phyloP scores from a whole-genome alignment of 2,113 vertebrate species.

The Ictalurus furcatus region DNA sequence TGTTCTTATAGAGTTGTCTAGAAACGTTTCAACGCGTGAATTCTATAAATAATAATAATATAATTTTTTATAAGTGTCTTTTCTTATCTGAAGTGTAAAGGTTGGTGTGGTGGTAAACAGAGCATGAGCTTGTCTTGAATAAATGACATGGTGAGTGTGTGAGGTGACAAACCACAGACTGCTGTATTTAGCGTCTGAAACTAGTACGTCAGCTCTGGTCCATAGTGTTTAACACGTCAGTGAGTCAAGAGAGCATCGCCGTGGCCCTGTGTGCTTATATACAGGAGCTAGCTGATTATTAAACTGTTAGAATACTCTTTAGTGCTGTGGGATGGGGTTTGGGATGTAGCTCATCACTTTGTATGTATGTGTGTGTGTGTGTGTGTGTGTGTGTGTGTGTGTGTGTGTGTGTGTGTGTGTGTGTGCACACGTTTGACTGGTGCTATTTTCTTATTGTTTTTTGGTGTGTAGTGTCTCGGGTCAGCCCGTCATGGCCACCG shows the following conservation, averaged over 20 bases:
- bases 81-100: not conserved
- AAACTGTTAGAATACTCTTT: not conserved
- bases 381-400: not conserved
- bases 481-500: not conserved
- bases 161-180: not conserved
- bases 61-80: not conserved
- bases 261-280: not conserved
- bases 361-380: not conserved
- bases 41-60: not conserved
- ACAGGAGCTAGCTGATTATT: not conserved
- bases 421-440: not conserved
- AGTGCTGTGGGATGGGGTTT: not conserved
- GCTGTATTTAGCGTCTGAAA: not conserved
- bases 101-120: not conserved
- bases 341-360: not conserved
- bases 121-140: not conserved
- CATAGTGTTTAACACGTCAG: not conserved
- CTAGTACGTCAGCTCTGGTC: not conserved
- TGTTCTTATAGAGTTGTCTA: not conserved
- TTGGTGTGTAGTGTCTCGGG: slow-evolving; percentile 46
- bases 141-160: not conserved
- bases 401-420: not conserved
- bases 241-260: not conserved
- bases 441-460: not conserved
- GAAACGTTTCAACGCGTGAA: not conserved